Evolutionary conservation across 1,140 invertebrate genomes (phyloP), one percentile per base, ranked within the genome.

Genomic region (Calliopsis andreniformis): DNA sequence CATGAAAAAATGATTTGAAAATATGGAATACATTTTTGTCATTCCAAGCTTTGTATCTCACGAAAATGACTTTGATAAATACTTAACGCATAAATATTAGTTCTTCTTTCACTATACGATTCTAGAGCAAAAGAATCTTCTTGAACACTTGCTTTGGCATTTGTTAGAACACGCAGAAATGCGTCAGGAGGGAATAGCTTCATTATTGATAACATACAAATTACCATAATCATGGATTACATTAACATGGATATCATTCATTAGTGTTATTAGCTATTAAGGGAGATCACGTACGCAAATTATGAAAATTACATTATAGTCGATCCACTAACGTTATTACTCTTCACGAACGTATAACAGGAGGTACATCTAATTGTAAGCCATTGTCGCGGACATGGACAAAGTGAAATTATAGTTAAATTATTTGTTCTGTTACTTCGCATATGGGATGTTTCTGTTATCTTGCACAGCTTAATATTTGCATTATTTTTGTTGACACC

Each of bases 241-340:
- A n/a, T n/a, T n/a, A n/a, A n/a, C n/a, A n/a, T 68, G 59, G 63
- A 39, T 10, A 39, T 39, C 82, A 83, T 73, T 75, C 79, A 78
- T 82, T 82, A 83, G 78, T 28, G 51, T 49, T 73, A 83, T 83
- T 82, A 69, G 20, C 75, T 39, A 66, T 81, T 70, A 73, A 81
- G 56, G n/a, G n/a, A n/a, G n/a, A n/a, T n/a, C n/a, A n/a, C 62
- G 49, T 47, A 32, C 35, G 35, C 53, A 55, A 82, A 81, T 82
- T 82, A 83, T 83, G 75, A 83, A n/a, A 83, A 82, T 83, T 78
- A 83, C 47, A 35, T 69, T 43, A 63, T 20, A 59, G 53, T 73
- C 63, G 75, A 20, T 51, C 68, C 59, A 69, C 73, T 83, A 82
- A 82, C 63, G 59, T 82, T 81, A 81, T 80, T 82, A 71, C 75